Conservation (phyloP, 2,888 invertebrate species). For the Stenoptilia bipunctidactyla region DNA sequence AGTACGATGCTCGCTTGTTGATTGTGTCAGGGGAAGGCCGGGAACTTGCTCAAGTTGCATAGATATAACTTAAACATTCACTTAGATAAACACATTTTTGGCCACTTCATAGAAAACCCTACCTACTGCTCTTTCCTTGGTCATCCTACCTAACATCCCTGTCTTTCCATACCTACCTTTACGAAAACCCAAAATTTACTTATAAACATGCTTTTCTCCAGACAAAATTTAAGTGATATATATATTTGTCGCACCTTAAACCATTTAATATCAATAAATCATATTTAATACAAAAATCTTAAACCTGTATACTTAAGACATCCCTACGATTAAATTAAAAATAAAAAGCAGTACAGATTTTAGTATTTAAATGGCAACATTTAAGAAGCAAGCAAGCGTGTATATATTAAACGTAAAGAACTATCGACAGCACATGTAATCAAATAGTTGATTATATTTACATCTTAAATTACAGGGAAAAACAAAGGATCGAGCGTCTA, state of each 20-base stretch:
- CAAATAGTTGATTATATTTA: constrained; percentile 30
- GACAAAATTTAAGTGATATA: too few species aligned
- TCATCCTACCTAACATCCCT: constrained; percentile 49
- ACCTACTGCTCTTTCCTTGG: constrained; percentile 21
- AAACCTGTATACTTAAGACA: constrained; percentile 49
- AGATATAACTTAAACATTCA: too few species aligned
- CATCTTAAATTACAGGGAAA: constrained; percentile 45
- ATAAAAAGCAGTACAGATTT: constrained; percentile 11
- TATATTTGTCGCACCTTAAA: constrained; percentile 21
- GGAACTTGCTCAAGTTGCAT: constrained; percentile 1
- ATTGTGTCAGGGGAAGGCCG: background rate
- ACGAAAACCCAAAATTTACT: constrained; percentile 41
- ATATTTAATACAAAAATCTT: constrained; percentile 2
- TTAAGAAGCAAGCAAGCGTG: constrained; percentile 33
- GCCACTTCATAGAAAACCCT: constrained; percentile 52
- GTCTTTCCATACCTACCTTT: constrained; percentile 57
- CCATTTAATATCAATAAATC: too few species aligned
- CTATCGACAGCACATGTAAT: constrained; percentile 1
- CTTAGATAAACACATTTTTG: constrained; percentile 24
- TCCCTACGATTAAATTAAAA: constrained; percentile 25
- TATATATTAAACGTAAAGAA: constrained; percentile 14
- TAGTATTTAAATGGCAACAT: constrained; percentile 39
- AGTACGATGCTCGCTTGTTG: constrained; percentile 11
- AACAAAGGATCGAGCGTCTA: constrained; percentile 58
- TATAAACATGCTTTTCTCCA: too few species aligned